Conservation (phyloP, 2,888 invertebrate genomes). For the Pristionchus fissidentatus region DNA sequence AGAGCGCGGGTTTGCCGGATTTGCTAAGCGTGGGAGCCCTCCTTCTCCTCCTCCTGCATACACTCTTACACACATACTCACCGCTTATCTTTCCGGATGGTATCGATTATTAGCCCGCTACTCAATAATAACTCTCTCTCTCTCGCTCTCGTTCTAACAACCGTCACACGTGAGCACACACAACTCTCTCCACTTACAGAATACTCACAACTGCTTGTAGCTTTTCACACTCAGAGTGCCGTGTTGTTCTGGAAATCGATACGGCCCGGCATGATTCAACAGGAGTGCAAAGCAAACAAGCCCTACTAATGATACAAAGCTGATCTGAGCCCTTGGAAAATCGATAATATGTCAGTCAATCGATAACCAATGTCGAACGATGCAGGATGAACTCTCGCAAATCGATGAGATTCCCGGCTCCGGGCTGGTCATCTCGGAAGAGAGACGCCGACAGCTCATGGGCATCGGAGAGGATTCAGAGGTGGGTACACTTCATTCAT, state of each 20-base stretch:
- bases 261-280: neutral
- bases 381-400: constrained; percentile 59
- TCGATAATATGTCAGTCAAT: neutral
- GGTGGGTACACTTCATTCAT: constrained; percentile 48
- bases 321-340: neutral
- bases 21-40: constrained; percentile 1
- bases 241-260: neutral
- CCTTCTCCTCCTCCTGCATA: neutral
- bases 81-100: constrained; percentile 24
- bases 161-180: too few relatives aligned
- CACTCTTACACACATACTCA: constrained; percentile 28
- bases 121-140: constrained; percentile 1
- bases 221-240: neutral
- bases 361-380: neutral
- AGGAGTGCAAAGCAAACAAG: neutral
- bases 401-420: constrained; percentile 71
- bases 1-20: constrained; percentile 30
- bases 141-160: neutral
- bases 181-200: too few relatives aligned
- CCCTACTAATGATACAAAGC: neutral
- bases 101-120: constrained; percentile 28
- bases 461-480: constrained; percentile 62
- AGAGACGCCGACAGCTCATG: constrained; percentile 71
- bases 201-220: constrained; percentile 6
- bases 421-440: constrained; percentile 72